These are phyloP conservation scores for Pantala flavescens DNA, from an alignment of 1,140 invertebrate species.

Conservation along the genomic window DNA sequence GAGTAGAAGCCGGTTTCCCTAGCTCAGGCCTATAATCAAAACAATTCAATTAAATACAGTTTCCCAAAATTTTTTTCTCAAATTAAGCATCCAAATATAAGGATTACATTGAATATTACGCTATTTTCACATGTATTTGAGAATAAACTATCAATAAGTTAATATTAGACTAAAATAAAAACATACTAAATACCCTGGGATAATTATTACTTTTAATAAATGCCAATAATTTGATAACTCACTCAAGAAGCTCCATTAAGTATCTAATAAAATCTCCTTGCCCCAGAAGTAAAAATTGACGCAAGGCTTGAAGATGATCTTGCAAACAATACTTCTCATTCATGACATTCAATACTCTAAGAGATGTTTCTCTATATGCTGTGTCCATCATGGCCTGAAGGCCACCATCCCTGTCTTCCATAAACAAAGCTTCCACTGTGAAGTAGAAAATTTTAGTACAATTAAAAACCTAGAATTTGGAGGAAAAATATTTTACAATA, in stretches of 20 bases:
- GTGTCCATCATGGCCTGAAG: conserved; percentile 69
- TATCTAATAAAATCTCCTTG: conserved; percentile 94
- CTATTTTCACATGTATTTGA: too few relatives aligned
- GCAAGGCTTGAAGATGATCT: conserved; percentile 82
- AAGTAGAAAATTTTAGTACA: conserved; percentile 23
- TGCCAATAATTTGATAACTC: conserved; percentile 34
- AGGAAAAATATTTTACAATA: conserved; percentile 8
- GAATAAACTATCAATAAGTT: too few relatives aligned
- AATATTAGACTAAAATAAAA: too few relatives aligned
- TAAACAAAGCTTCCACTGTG: conserved; percentile 54
- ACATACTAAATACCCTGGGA: too few relatives aligned
- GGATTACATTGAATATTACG: conserved; percentile 11
- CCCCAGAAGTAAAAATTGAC: conserved; percentile 80
- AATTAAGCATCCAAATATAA: conserved; percentile 18
- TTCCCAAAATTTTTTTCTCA: neutral
- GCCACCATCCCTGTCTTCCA: conserved; percentile 56
- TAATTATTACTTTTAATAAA: too few relatives aligned
- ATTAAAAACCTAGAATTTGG: conserved; percentile 8
- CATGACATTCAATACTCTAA: conserved; percentile 74
- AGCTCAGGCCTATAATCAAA: conserved; percentile 63
- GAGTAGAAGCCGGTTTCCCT: conserved; percentile 71
- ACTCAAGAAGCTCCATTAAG: conserved; percentile 84
- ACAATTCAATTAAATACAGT: conserved; percentile 18
- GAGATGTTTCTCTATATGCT: conserved; percentile 78
- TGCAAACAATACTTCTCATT: conserved; percentile 78